These are phyloP conservation scores for Ivindomyrus marchei DNA, from an alignment of 2,113 vertebrate species.

Conservation along the genomic window DNA sequence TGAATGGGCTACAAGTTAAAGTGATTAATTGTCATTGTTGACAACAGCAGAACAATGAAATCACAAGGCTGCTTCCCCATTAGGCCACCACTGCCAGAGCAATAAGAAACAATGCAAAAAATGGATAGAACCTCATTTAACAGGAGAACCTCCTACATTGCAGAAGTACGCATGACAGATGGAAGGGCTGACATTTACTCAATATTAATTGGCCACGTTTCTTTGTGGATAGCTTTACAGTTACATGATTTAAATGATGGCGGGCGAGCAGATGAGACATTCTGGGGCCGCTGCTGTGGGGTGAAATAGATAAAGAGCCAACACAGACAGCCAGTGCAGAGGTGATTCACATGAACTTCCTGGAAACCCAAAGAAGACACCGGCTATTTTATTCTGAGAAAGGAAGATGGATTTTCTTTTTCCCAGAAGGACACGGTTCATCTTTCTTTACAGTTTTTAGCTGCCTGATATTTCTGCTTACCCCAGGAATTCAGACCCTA, in stretches of 20 bases:
- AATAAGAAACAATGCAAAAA: neutral
- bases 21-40: no score
- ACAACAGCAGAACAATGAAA: neutral
- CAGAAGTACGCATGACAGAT: conserved; percentile 28
- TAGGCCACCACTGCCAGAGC: neutral
- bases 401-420: neutral
- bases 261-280: neutral
- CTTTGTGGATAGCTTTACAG: conserved; percentile 1
- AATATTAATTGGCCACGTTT: conserved; percentile 33
- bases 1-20: neutral
- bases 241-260: neutral
- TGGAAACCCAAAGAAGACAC: neutral
- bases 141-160: conserved; percentile 3
- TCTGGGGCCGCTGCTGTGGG: neutral
- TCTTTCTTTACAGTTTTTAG: neutral
- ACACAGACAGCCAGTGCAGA: neutral
- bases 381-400: neutral
- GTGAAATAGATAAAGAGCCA: neutral
- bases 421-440: neutral
- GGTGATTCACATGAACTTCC: neutral
- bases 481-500: neutral
- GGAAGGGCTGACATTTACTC: conserved; percentile 31
- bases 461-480: neutral
- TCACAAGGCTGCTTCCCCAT: neutral
- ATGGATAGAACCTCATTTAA: neutral